Conservation (phyloP, 2,113 vertebrate species). For the Heptranchias perlo region DNA sequence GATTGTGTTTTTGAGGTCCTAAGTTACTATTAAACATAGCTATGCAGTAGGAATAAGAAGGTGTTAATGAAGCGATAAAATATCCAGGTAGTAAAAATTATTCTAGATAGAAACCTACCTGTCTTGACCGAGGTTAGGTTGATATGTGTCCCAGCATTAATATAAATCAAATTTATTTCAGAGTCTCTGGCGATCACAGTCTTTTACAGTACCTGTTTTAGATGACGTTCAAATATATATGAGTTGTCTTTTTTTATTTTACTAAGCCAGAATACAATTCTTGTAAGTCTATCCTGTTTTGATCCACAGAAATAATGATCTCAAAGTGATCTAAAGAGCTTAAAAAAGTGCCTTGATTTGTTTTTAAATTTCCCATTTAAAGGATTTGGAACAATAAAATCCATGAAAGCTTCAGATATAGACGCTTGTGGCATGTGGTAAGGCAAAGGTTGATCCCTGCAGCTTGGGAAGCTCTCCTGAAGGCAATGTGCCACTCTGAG, state of each 20-base stretch:
- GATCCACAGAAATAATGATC: neutral
- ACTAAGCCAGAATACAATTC: neutral
- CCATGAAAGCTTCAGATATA: neutral
- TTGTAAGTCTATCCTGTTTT: neutral
- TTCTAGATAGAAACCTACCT: neutral
- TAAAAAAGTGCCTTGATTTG: neutral
- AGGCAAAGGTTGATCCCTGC: neutral
- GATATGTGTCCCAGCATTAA: neutral
- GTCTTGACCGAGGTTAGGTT: neutral
- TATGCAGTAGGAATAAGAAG: neutral
- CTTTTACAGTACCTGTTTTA: neutral
- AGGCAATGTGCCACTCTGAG: neutral
- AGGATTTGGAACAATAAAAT: neutral
- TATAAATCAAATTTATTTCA: slow-evolving; percentile 21
- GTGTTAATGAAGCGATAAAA: neutral
- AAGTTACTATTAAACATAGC: neutral
- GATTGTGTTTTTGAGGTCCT: neutral
- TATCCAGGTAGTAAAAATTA: neutral
- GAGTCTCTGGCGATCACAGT: neutral
- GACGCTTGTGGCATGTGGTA: neutral
- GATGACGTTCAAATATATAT: neutral
- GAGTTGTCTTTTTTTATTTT: neutral
- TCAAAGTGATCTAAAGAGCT: neutral
- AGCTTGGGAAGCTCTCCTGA: slow-evolving; percentile 1
- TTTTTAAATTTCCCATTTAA: neutral